A percentile compares a stretch with the other conserved stretches of the same genome.
phyloP scores from a whole-genome alignment of 2,113 vertebrate species.

The Calonectris borealis region DNA sequence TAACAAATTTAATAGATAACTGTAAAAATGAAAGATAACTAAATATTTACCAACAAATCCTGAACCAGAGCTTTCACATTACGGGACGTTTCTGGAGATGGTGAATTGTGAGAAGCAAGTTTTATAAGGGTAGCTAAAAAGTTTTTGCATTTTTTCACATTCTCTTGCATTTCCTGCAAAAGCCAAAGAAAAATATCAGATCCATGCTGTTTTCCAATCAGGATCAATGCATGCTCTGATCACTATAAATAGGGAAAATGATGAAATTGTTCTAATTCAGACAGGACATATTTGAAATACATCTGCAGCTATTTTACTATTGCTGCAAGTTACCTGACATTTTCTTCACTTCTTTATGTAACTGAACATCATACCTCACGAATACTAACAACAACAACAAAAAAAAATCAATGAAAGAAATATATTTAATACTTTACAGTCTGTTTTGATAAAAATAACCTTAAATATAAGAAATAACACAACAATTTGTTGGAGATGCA shows the following conservation, averaged over 20 bases:
- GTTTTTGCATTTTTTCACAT: conserved; percentile 91
- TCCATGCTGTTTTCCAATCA: not conserved
- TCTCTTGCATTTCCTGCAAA: conserved; percentile 88
- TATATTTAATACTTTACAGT: not conserved
- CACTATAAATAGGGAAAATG: not conserved
- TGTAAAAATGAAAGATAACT: not conserved
- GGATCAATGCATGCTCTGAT: not conserved
- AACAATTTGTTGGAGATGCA: not conserved
- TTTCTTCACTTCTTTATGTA: not conserved
- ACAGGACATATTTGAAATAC: not conserved
- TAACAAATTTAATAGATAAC: not conserved
- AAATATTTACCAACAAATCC: conserved; percentile 83
- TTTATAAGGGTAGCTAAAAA: conserved; percentile 89
- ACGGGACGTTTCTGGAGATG: conserved; percentile 84
- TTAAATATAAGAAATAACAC: not conserved
- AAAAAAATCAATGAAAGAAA: not conserved
- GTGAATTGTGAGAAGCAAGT: conserved; percentile 87
- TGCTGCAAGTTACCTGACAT: not conserved
- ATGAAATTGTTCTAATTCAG: not conserved
- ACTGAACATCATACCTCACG: not conserved
- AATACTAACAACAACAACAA: not conserved
- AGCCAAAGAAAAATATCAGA: not conserved
- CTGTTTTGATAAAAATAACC: not conserved
- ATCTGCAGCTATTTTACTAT: not conserved
- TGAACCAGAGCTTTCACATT: conserved; percentile 90